Percentiles rank a stretch among this genome's conserved stretches.
phyloP scores from a whole-genome alignment of 1,140 invertebrate genomes.

The Papilio xuthus region DNA sequence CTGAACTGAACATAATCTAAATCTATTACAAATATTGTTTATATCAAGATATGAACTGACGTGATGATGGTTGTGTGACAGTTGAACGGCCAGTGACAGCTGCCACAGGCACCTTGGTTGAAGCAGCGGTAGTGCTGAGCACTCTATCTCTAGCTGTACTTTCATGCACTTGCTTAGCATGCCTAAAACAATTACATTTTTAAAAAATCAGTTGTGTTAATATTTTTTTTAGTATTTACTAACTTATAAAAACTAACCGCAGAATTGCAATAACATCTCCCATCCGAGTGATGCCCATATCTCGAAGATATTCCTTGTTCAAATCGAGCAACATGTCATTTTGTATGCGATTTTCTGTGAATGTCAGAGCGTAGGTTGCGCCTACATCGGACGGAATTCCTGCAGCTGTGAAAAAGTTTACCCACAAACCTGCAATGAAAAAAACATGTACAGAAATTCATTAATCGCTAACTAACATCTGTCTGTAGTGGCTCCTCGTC shows the following conservation, averaged over 20 bases:
- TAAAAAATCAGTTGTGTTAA: constrained; percentile 30
- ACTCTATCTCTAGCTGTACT: constrained; percentile 83
- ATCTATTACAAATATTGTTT: no score
- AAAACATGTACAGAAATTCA: background rate
- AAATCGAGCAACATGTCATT: constrained; percentile 91
- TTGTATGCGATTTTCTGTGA: constrained; percentile 91
- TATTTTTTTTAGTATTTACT: constrained; percentile 18
- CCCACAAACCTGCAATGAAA: constrained; percentile 83
- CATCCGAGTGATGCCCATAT: constrained; percentile 92
- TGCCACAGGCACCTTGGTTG: constrained; percentile 69
- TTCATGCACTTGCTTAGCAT: constrained; percentile 88
- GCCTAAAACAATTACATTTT: constrained; percentile 76
- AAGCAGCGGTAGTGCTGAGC: constrained; percentile 63
- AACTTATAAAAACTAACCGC: constrained; percentile 58
- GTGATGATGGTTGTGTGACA: constrained; percentile 64
- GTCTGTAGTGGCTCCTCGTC: background rate
- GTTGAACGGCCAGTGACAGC: constrained; percentile 69
- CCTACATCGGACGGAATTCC: constrained; percentile 88
- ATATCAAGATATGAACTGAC: constrained; percentile 49
- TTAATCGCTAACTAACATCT: background rate
- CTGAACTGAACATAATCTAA: no score
- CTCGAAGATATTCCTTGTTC: constrained; percentile 90
- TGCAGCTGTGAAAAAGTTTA: constrained; percentile 90
- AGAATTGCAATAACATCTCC: constrained; percentile 93
- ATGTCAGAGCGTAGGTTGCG: constrained; percentile 91